Evolutionary conservation across 2,888 invertebrate genomes (phyloP).

Genomic region (Cyclophora albipunctata): DNA sequence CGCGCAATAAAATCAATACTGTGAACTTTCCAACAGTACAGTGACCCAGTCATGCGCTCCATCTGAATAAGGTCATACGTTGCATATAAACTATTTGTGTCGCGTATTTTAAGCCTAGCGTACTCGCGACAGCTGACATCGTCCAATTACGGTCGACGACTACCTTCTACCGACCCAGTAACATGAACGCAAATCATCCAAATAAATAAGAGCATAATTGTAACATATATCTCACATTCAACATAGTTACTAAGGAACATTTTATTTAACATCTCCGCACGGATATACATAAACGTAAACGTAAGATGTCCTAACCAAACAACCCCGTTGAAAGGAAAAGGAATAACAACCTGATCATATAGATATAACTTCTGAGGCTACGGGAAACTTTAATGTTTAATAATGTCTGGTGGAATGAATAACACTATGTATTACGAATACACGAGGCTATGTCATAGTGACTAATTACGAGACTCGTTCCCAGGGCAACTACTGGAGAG

Average conservation of each 20-base stretch:
- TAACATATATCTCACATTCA: not conserved
- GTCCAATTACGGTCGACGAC: slow-evolving; percentile 23
- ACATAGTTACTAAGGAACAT: not conserved
- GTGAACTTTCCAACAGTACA: slow-evolving; percentile 70
- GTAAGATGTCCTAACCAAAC: slow-evolving; percentile 33
- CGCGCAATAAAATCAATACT: slow-evolving; percentile 74
- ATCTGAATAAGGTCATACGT: slow-evolving; percentile 56
- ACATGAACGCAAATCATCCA: too few relatives aligned
- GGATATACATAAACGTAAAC: slow-evolving; percentile 15
- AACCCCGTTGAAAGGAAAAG: slow-evolving; percentile 14
- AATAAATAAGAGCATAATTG: not conserved
- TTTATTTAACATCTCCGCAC: slow-evolving; percentile 16
- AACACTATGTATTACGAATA: not conserved
- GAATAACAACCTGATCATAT: slow-evolving; percentile 4
- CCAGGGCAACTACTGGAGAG: slow-evolving; percentile 10
- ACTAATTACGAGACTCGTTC: slow-evolving; percentile 20
- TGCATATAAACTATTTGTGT: slow-evolving; percentile 50
- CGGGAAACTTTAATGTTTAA: slow-evolving; percentile 2
- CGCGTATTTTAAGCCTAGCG: slow-evolving; percentile 32
- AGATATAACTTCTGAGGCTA: not conserved
- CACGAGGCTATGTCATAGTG: slow-evolving; percentile 12
- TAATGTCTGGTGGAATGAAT: not conserved
- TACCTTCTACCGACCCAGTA: too few relatives aligned
- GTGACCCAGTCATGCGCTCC: slow-evolving; percentile 61
- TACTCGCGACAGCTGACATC: slow-evolving; percentile 14